phyloP scores from a whole-genome alignment of 1,140 invertebrate species.

The Drosophila hydei region DNA sequence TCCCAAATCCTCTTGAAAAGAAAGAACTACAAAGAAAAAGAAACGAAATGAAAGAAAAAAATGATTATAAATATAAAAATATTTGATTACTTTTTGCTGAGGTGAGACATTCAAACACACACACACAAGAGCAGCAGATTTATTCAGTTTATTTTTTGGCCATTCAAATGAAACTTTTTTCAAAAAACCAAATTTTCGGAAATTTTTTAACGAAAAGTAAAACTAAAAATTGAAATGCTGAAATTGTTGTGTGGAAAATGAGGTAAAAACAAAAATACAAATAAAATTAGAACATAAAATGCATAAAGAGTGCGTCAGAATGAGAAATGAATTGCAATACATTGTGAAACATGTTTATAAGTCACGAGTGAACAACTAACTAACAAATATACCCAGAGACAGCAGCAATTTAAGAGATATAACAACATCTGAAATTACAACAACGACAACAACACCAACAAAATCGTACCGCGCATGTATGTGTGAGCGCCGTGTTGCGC shows the following conservation, averaged over 20 bases:
- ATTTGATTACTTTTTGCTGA: conserved; percentile 79
- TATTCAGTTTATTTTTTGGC: conserved; percentile 37
- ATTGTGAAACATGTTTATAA: conserved; percentile 84
- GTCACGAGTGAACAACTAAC: conserved; percentile 75
- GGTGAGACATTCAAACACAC: conserved; percentile 84
- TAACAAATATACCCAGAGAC: conserved; percentile 29
- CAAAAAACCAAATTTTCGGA: conserved; percentile 26
- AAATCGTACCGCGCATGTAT: conserved; percentile 67
- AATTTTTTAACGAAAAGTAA: conserved; percentile 40
- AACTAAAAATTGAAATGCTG: conserved; percentile 68
- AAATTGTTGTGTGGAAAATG: conserved; percentile 84
- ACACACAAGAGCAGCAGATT: conserved; percentile 82
- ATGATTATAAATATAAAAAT: conserved; percentile 24
- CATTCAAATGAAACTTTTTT: conserved; percentile 29
- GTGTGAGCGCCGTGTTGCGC: conserved; percentile 79
- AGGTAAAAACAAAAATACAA: conserved; percentile 55
- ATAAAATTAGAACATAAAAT: conserved; percentile 48
- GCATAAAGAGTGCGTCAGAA: conserved; percentile 66
- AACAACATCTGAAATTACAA: conserved; percentile 37
- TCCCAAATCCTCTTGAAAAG: conserved; percentile 35
- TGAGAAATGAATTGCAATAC: conserved; percentile 76
- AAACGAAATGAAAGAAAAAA: conserved; percentile 12
- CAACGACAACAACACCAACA: conserved; percentile 45
- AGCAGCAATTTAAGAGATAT: conserved; percentile 38
- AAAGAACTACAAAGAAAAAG: conserved; percentile 28